phyloP scores from a whole-genome alignment of 2,888 invertebrate species.

The Apamea monoglypha region DNA sequence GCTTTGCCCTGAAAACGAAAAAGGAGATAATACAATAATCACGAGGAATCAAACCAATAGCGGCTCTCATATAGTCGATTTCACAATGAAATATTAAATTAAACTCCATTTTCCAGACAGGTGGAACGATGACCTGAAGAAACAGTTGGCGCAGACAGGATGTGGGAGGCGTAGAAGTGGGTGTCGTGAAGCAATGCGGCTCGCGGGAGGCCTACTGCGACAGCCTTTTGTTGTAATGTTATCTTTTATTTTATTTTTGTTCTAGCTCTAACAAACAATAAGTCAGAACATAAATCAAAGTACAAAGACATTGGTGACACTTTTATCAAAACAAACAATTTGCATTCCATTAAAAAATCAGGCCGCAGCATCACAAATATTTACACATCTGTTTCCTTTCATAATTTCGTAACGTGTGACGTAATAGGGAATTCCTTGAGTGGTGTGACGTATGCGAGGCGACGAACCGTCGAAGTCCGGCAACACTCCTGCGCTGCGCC shows the following conservation, averaged over 20 bases:
- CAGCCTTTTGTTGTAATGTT: conserved; percentile 33
- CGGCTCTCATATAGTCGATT: neutral
- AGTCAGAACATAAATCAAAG: conserved; percentile 31
- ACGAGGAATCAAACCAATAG: neutral
- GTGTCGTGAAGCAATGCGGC: conserved; percentile 42
- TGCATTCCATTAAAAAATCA: conserved; percentile 56
- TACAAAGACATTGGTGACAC: conserved; percentile 39
- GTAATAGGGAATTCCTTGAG: conserved; percentile 84
- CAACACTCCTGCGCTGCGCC: conserved; percentile 75
- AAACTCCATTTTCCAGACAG: conserved; percentile 27
- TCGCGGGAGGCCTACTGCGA: conserved; percentile 38
- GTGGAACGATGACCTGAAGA: conserved; percentile 40
- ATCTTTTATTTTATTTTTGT: conserved; percentile 52
- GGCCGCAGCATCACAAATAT: conserved; percentile 54
- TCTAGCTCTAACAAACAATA: conserved; percentile 27
- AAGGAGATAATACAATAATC: neutral
- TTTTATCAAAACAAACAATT: conserved; percentile 54
- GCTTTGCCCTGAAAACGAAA: neutral
- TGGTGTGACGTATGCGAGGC: conserved; percentile 71
- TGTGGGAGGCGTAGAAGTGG: conserved; percentile 51
- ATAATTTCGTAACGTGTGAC: conserved; percentile 74
- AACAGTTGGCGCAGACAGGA: conserved; percentile 30
- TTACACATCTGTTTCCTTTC: conserved; percentile 72
- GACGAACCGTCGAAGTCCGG: conserved; percentile 59
- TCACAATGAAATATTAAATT: conserved; percentile 9